Conservation (phyloP, 2,113 vertebrate species). For the Acanthochromis polyacanthus region DNA sequence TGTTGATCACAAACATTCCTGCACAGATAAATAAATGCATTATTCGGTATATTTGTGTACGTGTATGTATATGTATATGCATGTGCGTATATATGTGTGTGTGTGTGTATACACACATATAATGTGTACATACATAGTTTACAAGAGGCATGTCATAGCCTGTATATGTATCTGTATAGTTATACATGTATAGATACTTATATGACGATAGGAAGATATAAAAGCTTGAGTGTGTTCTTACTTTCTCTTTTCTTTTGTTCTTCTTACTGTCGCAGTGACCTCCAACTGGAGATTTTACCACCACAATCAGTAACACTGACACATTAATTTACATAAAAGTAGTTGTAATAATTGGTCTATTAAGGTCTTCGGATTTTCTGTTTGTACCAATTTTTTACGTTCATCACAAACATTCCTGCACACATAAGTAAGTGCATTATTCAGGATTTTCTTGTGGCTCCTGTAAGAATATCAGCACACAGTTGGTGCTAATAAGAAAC, state of each 20-base stretch:
- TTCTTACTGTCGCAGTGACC: background rate
- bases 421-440: conserved; percentile 10
- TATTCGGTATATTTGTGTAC: conserved; percentile 15
- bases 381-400: background rate
- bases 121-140: too few relatives aligned
- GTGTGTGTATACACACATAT: too few relatives aligned
- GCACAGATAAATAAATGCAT: conserved; percentile 1
- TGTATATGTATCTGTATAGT: too few relatives aligned
- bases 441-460: background rate
- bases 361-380: background rate
- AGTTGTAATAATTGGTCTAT: background rate
- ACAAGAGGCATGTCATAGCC: too few relatives aligned
- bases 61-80: too few relatives aligned
- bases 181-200: too few relatives aligned
- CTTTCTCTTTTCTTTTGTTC: background rate
- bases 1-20: conserved; percentile 21
- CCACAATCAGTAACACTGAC: background rate
- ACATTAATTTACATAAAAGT: background rate
- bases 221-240: background rate
- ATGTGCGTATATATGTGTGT: too few relatives aligned
- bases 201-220: too few relatives aligned
- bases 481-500: conserved; percentile 26
- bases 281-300: too few relatives aligned
- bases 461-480: background rate
- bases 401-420: conserved; percentile 26